Conservation (phyloP, 2,888 invertebrate genomes). For the Drosophila subquinaria region DNA sequence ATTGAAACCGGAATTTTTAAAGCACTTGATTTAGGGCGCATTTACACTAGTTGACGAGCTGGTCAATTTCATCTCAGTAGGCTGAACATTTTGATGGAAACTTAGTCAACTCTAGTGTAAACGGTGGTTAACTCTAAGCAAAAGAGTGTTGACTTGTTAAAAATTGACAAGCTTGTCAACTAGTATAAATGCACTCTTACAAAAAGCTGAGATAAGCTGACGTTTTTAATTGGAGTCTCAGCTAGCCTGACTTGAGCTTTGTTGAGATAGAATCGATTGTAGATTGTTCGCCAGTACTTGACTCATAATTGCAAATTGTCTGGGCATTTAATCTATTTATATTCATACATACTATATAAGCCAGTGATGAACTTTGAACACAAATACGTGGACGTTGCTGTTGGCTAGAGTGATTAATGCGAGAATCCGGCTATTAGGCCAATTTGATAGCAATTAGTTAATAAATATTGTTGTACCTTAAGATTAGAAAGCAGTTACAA, state of each 20-base stretch:
- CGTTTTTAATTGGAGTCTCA: conserved; percentile 28
- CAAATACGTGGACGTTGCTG: conserved; percentile 40
- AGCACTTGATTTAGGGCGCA: not conserved
- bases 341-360: conserved; percentile 4
- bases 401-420: conserved; percentile 42
- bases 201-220: conserved; percentile 54
- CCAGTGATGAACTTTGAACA: conserved; percentile 64
- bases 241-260: conserved; percentile 8
- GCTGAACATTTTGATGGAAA: no score
- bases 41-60: no score
- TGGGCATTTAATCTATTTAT: conserved; percentile 48
- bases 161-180: no score
- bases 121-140: no score
- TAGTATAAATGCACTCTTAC: no score
- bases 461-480: conserved; percentile 16
- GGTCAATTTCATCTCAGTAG: no score
- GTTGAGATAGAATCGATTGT: not conserved
- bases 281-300: conserved; percentile 42
- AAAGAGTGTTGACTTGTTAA: no score
- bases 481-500: conserved; percentile 58
- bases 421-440: conserved; percentile 32
- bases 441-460: conserved; percentile 42
- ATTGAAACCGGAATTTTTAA: not conserved
- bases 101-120: no score
- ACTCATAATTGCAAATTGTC: conserved; percentile 66